Evolutionary conservation across 2,797 vertebrate species (phyloP).

Genomic region (Micrastur ruficollis): DNA sequence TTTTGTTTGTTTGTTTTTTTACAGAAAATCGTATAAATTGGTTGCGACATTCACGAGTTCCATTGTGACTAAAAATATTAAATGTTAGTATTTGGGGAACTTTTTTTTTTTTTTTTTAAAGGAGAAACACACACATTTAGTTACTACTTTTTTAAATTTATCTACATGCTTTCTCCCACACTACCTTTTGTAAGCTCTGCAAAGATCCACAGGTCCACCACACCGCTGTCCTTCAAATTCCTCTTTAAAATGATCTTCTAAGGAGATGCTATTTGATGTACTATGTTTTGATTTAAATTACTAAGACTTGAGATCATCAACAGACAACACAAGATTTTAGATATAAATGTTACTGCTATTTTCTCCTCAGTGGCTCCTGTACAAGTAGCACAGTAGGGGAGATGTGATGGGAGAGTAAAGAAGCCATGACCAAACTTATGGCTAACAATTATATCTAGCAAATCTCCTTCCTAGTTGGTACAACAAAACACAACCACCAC

Average conservation of each 20-base stretch:
- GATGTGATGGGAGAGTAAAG: background rate
- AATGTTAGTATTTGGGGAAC: background rate
- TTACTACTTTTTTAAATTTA: background rate
- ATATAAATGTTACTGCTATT: background rate
- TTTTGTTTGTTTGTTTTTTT: background rate
- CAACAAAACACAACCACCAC: background rate
- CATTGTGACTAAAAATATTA: slow-evolving; percentile 31
- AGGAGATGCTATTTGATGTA: background rate
- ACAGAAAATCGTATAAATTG: background rate
- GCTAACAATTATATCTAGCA: background rate
- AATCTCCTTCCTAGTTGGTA: background rate
- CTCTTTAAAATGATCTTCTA: background rate
- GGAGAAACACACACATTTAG: background rate
- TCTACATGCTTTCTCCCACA: background rate
- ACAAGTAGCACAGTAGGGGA: background rate
- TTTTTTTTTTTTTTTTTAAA: background rate
- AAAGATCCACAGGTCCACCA: background rate
- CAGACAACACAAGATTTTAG: background rate
- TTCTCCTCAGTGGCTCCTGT: background rate
- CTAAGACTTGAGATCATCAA: background rate
- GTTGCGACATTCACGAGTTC: background rate
- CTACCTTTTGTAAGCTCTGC: background rate
- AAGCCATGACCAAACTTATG: background rate
- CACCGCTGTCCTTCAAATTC: background rate
- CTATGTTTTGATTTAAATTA: background rate